Evolutionary conservation across 2,888 invertebrate species (phyloP).

Genomic region (Oscheius sp.): DNA sequence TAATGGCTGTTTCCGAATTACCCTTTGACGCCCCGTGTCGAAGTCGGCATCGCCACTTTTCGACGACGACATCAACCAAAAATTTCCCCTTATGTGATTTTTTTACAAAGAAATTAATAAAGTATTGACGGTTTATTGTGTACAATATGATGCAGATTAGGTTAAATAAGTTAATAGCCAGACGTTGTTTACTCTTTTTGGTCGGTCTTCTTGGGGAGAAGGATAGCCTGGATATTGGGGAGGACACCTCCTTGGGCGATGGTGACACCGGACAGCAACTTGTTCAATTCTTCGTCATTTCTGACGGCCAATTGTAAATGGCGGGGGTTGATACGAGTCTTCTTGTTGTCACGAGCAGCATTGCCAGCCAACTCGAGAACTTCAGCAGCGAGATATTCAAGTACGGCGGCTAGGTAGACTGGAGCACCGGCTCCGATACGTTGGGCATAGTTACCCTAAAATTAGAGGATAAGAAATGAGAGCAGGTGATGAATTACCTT

Average conservation of each 20-base stretch:
- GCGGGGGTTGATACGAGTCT: slow-evolving; percentile 75
- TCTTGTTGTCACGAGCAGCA: slow-evolving; percentile 77
- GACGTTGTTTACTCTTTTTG: slow-evolving; percentile 45
- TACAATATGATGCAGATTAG: too few relatives aligned
- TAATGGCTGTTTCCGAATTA: too few relatives aligned
- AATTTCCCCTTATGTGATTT: neutral
- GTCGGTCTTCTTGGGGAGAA: slow-evolving; percentile 72
- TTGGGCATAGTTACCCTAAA: slow-evolving; percentile 58
- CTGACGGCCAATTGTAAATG: slow-evolving; percentile 71
- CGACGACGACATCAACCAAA: neutral
- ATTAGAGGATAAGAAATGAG: neutral
- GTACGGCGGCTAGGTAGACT: slow-evolving; percentile 69
- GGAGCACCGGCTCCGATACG: slow-evolving; percentile 62
- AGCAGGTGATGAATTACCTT: slow-evolving; percentile 37
- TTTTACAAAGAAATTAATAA: too few relatives aligned
- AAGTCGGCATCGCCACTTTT: too few relatives aligned
- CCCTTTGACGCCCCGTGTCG: too few relatives aligned
- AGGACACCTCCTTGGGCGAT: slow-evolving; percentile 88
- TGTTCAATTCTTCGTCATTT: slow-evolving; percentile 72
- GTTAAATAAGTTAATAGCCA: too few relatives aligned
- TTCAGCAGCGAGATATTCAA: slow-evolving; percentile 70
- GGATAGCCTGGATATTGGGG: slow-evolving; percentile 72
- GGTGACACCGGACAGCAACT: slow-evolving; percentile 79
- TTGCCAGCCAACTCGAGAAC: slow-evolving; percentile 71
- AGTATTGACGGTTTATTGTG: neutral